A percentile compares a stretch with the other conserved stretches of the same genome.
These are phyloP conservation scores for Hydraecia micacea DNA, from an alignment of 2,888 invertebrate genomes.

Conservation along the genomic window DNA sequence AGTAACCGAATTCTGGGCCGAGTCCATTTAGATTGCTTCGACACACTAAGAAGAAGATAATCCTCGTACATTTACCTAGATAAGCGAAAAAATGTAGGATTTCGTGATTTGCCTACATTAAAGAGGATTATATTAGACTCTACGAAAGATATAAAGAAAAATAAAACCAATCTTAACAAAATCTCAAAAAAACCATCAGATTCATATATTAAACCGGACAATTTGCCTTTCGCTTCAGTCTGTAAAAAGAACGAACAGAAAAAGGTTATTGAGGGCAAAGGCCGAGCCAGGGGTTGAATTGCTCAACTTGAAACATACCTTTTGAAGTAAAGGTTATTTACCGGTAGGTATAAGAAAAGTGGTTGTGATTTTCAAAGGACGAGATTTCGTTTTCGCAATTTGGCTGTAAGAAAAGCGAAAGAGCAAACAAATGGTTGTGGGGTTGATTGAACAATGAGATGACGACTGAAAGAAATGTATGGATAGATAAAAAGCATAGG, in stretches of 20 bases:
- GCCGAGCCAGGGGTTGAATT: not conserved
- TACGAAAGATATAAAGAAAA: not conserved
- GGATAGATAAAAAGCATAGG: not conserved
- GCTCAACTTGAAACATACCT: conserved; percentile 6
- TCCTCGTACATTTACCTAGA: too few relatives aligned
- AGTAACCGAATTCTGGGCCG: too few relatives aligned
- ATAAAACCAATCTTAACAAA: not conserved
- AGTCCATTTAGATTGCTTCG: too few relatives aligned
- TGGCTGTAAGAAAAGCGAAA: not conserved
- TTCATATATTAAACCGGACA: not conserved
- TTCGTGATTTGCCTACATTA: not conserved
- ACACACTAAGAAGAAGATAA: too few relatives aligned
- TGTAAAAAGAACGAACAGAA: conserved; percentile 19
- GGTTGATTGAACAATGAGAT: not conserved
- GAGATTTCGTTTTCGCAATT: not conserved
- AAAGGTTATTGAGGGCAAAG: conserved; percentile 2
- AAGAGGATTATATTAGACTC: not conserved
- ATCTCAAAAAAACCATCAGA: not conserved
- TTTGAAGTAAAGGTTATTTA: conserved; percentile 11
- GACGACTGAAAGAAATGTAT: not conserved
- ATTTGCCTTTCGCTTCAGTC: conserved; percentile 5
- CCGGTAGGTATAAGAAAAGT: not conserved
- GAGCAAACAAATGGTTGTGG: not conserved
- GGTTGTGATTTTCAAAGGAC: not conserved
- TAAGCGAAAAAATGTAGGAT: too few relatives aligned